phyloP scores from a whole-genome alignment of 1,140 invertebrate species.

The Drosophila subpulchrella region DNA sequence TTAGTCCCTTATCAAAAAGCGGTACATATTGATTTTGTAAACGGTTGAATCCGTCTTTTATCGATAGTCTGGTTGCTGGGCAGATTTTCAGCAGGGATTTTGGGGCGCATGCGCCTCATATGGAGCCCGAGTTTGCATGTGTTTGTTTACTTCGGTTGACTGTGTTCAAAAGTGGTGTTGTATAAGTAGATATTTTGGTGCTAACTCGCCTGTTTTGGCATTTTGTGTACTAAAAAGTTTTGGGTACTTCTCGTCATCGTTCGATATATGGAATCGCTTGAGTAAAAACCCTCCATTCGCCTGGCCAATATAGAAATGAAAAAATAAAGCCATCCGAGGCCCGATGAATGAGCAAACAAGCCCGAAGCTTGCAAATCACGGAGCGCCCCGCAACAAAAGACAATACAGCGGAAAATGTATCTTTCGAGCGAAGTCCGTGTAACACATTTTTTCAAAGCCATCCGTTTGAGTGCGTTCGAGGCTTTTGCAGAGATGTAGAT shows the following conservation, averaged over 20 bases:
- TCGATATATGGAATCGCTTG: constrained; percentile 17
- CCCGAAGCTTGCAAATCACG: constrained; percentile 11
- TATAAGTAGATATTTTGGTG: constrained; percentile 63
- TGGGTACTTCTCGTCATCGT: constrained; percentile 20
- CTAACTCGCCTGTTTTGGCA: constrained; percentile 53
- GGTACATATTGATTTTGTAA: constrained; percentile 37
- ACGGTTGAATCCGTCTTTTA: constrained; percentile 25
- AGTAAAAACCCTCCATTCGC: constrained; percentile 2
- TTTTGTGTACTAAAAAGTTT: constrained; percentile 45
- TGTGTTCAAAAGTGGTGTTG: constrained; percentile 60
- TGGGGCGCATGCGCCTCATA: constrained; percentile 53
- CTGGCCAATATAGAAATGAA: constrained; percentile 7
- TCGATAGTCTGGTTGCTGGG: constrained; percentile 39
- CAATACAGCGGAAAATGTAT: constrained; percentile 52
- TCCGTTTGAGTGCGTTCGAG: constrained; percentile 15
- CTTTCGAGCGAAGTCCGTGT: constrained; percentile 50
- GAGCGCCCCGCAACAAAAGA: constrained; percentile 28
- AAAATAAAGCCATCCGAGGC: neutral
- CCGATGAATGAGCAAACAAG: constrained; percentile 13
- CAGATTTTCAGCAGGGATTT: constrained; percentile 18
- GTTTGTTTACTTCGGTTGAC: constrained; percentile 71
- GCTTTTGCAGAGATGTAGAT: constrained; percentile 23
- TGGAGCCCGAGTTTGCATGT: constrained; percentile 66
- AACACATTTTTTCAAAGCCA: constrained; percentile 49
- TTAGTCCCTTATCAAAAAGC: constrained; percentile 10